Conservation (phyloP, 2,113 vertebrate genomes). For the Candoia aspera region DNA sequence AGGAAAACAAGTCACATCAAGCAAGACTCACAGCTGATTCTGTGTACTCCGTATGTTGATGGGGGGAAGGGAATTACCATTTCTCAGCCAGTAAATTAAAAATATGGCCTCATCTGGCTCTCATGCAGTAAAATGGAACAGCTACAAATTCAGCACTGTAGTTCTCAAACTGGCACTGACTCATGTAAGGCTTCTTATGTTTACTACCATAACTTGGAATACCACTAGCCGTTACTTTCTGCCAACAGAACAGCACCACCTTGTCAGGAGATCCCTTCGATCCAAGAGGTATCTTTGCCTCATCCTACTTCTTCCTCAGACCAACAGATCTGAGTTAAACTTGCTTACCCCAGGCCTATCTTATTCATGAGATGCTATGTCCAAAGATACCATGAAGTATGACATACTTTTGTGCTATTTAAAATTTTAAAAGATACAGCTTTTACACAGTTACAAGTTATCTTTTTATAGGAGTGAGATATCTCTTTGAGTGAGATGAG, state of each 20-base stretch:
- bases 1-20: constrained; percentile 11
- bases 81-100: background rate
- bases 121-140: background rate
- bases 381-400: constrained; percentile 12
- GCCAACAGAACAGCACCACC: background rate
- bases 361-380: background rate
- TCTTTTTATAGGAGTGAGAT: constrained; percentile 15
- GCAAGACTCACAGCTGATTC: background rate
- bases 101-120: background rate
- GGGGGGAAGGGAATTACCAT: background rate
- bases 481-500: too few species aligned
- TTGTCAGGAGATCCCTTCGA: background rate
- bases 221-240: background rate
- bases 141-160: background rate
- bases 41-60: background rate
- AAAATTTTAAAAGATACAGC: constrained; percentile 19
- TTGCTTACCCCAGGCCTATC: background rate
- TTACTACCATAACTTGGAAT: background rate
- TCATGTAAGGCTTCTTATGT: background rate
- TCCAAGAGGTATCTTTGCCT: background rate
- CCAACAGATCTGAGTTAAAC: background rate
- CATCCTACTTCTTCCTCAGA: too few species aligned
- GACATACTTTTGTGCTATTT: background rate
- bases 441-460: constrained; percentile 7
- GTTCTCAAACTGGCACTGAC: background rate